Conservation (phyloP, 2,797 vertebrate species). For the Pangasius djambal region DNA sequence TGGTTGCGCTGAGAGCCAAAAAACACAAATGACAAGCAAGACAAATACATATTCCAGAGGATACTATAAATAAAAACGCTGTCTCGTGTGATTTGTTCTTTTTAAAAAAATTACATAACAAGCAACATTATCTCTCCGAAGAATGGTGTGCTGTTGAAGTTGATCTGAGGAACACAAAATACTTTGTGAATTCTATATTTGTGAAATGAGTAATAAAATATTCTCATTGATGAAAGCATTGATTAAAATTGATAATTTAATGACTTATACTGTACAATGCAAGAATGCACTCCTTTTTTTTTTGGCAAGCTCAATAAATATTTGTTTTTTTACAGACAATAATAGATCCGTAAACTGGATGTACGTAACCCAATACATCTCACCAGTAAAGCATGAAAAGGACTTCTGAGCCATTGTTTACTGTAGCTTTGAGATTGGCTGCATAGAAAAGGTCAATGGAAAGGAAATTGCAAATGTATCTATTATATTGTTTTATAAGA, state of each 20-base stretch:
- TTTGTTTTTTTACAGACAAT: background rate
- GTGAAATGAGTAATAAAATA: background rate
- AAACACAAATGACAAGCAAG: too few relatives aligned
- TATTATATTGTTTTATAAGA: too few relatives aligned
- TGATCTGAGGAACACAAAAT: background rate
- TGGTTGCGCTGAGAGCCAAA: background rate
- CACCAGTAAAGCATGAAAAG: background rate
- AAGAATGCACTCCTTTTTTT: background rate
- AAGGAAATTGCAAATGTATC: background rate
- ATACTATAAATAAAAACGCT: background rate
- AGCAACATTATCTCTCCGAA: background rate
- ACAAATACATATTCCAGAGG: background rate
- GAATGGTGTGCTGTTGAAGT: background rate
- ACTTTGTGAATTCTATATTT: background rate
- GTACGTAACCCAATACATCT: background rate
- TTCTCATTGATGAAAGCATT: background rate
- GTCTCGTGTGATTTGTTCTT: background rate
- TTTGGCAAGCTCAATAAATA: background rate
- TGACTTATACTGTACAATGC: background rate
- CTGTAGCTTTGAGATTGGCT: background rate
- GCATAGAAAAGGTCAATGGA: background rate
- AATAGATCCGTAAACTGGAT: background rate
- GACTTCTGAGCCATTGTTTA: background rate
- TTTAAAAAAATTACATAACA: background rate
- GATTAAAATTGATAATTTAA: background rate